These are phyloP conservation scores for Monarcha castaneiventris DNA, from an alignment of 2,113 vertebrate species.

Conservation along the genomic window DNA sequence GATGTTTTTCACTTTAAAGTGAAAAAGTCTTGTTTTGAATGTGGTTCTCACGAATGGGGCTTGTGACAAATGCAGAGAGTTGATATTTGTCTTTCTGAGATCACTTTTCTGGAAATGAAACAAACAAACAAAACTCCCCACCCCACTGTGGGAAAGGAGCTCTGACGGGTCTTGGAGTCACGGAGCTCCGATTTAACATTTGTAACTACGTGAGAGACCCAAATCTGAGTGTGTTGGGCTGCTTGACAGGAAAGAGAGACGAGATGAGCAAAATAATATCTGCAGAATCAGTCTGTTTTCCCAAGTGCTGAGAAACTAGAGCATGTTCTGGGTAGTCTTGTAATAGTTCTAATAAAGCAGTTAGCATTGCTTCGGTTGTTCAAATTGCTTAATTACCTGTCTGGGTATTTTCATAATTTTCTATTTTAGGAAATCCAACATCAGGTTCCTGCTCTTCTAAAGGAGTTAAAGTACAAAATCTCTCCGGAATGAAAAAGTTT, in stretches of 20 bases:
- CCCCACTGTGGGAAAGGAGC: slow-evolving; percentile 15
- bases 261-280: neutral
- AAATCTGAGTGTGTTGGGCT: neutral
- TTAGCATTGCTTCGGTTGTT: neutral
- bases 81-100: slow-evolving; percentile 24
- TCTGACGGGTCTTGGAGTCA: neutral
- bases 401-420: neutral
- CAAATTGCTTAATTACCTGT: neutral
- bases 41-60: neutral
- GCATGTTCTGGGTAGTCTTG: neutral
- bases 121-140: neutral
- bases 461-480: neutral
- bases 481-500: neutral
- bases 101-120: slow-evolving; percentile 5
- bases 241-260: neutral
- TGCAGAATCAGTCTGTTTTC: neutral
- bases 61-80: neutral
- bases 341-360: neutral
- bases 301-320: neutral
- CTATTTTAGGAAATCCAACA: neutral
- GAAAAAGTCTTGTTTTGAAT: neutral
- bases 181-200: neutral
- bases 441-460: neutral
- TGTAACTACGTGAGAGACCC: neutral
- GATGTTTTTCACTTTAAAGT: neutral